Base-by-base conservation (phyloP, 2,888 invertebrate species). In the Rhagophthalmus giganteus region DNA sequence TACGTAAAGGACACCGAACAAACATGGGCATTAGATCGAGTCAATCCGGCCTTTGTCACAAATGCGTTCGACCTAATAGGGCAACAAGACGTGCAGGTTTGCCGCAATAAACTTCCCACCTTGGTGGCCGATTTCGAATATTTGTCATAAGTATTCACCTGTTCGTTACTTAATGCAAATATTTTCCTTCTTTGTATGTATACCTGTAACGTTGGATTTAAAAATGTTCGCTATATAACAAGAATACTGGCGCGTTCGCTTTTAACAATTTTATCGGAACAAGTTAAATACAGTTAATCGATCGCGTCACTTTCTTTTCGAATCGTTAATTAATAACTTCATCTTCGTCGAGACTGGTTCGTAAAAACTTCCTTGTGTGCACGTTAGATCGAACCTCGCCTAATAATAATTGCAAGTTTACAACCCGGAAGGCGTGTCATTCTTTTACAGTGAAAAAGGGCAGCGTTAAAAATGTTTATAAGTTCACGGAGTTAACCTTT, bases 401-500 rank as follows among this genome's bases (percentile, higher is more conserved):
- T 37, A 47, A 48, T 59, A 58, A 56, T 54, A 54, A 50, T 56
- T 55, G 53, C 57, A 53, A 51, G 38, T 49, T 40, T 44, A 40
- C 38, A 55, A 60, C 60, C 60, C 60, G 60, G 60, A 60, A 60
- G 60, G 60, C 60, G 58, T 60, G 60, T 60, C 60, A 58, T 58
- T 58, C 53, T 47, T 48, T 49, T 48, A 25, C 34, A 46, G 24
- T 39, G 40, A 56, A 58, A 55, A 58, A 54, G 40, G 42, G 48
- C 54, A 51, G 52, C 52, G 40, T 37, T 53, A 56, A 56, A 56
- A 56, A 56, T 45, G 39, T 35, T 49, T 54, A 49, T 54, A 56
- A 53, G 61, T 61, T 61, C 61, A 61, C 61, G 61, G 60, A 56
- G 47, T 57, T 61, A 55, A 61, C 61, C 61, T 61, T 55, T 61